Base-by-base conservation (phyloP, 2,113 vertebrate species). In the Albula glossodonta region DNA sequence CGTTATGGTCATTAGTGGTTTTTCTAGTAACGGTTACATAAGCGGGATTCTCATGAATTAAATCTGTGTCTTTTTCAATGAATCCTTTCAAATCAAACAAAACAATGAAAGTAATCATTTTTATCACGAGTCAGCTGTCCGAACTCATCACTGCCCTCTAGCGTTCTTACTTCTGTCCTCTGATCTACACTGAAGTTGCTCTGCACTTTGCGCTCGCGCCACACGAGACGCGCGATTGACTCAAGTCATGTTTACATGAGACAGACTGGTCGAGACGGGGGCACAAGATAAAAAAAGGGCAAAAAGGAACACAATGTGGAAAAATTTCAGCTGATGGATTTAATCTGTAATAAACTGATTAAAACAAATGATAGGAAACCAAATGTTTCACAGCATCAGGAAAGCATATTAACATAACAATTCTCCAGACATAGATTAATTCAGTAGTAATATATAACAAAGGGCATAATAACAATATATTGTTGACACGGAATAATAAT, bases 131-230 rank as follows among this genome's bases (percentile, higher is more conserved):
- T 1, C 66, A 5, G 5, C 31, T 74, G 12, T 19, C 11, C 9
- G 11, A 31, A 89, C 80, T 77, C 66, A 48, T 94, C 74, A 89
- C 50, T 81, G 88, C 94, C 94, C 94, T 94, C 95, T 95, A 86
- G 91, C 90, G 95, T 93, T 78, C 83, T 41, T 78, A 22, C 3
- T 1, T 60, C 10, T 66, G 48, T 22, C 31, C 31, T 41, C 25
- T 22, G 41, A 52, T 60, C 31, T 41, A 50, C 60, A 25, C 53
- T 25, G 53, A 80, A 60, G 53, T 31, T 22, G 22, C n/a, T 12
- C 57, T 19, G 70, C 25, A n/a, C 51, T 51, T 51, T 13, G 13
- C 48, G 48, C 63, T 70, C 31, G 11, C 6, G 49, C n/a, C 12
- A 78, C 83, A 52, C 2, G 13, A 51, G 13, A 15, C 41, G 51